These are phyloP conservation scores for Coreius guichenoti DNA, from an alignment of 2,797 vertebrate species.

Conservation along the genomic window DNA sequence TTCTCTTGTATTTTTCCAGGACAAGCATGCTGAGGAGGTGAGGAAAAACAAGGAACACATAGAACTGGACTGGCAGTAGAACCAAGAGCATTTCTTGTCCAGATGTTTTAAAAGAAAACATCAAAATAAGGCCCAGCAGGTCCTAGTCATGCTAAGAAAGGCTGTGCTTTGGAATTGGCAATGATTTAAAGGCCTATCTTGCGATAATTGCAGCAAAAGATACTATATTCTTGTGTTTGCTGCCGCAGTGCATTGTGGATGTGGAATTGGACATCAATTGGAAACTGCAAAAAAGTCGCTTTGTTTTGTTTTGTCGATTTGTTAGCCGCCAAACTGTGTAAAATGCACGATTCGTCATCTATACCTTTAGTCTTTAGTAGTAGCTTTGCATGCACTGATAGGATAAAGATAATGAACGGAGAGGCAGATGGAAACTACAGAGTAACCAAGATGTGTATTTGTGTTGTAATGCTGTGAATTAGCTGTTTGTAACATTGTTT, in stretches of 20 bases:
- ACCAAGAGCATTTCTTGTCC: slow-evolving; percentile 27
- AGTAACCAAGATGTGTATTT: slow-evolving; percentile 5
- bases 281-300: not conserved
- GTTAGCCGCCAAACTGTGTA: not conserved
- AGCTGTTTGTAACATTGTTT: slow-evolving; percentile 31
- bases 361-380: not conserved
- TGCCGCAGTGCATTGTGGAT: not conserved
- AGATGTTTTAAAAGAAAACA: not conserved
- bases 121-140: not conserved
- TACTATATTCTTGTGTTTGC: not conserved
- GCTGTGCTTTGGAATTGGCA: not conserved
- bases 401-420: not conserved
- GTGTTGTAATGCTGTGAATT: slow-evolving; percentile 25
- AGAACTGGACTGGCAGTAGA: slow-evolving; percentile 80
- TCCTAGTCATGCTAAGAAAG: slow-evolving; percentile 7
- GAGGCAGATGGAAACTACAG: not conserved
- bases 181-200: not conserved
- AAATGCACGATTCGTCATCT: not conserved
- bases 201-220: not conserved
- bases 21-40: slow-evolving; percentile 93
- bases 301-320: slow-evolving; percentile 5
- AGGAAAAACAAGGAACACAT: slow-evolving; percentile 86
- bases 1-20: slow-evolving; percentile 76
- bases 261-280: slow-evolving; percentile 5
- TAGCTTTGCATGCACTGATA: slow-evolving; percentile 24